Conservation (phyloP, 2,113 vertebrate genomes). For the Barbus barbus region DNA sequence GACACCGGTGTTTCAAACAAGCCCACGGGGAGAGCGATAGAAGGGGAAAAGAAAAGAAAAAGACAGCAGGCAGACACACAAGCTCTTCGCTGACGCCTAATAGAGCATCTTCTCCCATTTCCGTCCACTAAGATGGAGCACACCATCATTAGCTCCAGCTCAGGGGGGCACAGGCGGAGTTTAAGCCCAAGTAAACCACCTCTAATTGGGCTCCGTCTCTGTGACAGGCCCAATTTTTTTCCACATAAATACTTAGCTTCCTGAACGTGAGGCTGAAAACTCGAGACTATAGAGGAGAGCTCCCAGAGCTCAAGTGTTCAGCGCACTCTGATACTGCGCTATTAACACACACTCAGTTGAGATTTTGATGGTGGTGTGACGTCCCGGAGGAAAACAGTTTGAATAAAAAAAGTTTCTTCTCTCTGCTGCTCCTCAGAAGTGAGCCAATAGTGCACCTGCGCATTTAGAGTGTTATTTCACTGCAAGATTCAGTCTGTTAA, state of each 20-base stretch:
- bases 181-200: conserved; percentile 48
- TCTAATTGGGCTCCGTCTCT: conserved; percentile 50
- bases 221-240: conserved; percentile 22
- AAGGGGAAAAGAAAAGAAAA: conserved; percentile 2
- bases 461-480: too few relatives aligned
- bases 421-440: conserved; percentile 5
- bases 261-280: background rate
- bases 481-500: too few relatives aligned
- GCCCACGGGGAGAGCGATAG: conserved; percentile 28
- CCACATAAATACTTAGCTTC: conserved; percentile 26
- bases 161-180: conserved; percentile 46
- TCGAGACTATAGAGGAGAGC: conserved; percentile 16
- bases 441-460: too few relatives aligned
- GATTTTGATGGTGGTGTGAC: conserved; percentile 20
- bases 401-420: conserved; percentile 21
- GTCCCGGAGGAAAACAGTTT: conserved; percentile 20
- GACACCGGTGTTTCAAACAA: conserved; percentile 40
- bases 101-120: conserved; percentile 42
- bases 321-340: conserved; percentile 9
- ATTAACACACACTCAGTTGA: conserved; percentile 18
- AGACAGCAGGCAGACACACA: conserved; percentile 21
- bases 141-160: conserved; percentile 41
- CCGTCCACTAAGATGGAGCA: conserved; percentile 43
- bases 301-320: conserved; percentile 41
- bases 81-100: conserved; percentile 29